phyloP scores from a whole-genome alignment of 2,888 invertebrate species.

The Ectropis crepuscularia region DNA sequence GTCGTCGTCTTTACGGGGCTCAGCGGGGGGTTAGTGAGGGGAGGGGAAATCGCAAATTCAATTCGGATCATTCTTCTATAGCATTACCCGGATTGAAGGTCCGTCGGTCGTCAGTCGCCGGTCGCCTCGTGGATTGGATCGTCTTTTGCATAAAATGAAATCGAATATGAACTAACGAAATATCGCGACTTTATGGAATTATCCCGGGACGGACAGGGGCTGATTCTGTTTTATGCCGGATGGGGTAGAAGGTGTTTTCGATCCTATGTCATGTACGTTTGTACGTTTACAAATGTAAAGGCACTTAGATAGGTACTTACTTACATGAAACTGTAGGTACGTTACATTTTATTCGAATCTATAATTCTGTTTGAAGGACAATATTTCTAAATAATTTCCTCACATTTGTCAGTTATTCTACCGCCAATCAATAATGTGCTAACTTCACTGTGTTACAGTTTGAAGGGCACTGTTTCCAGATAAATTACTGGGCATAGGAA shows the following conservation, averaged over 20 bases:
- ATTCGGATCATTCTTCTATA: conserved; percentile 81
- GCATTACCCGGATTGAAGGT: conserved; percentile 78
- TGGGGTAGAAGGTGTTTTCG: conserved; percentile 3
- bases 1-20: background rate
- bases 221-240: conserved; percentile 15
- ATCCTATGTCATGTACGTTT: too few species aligned
- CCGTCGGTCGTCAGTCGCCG: conserved; percentile 55
- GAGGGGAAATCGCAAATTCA: conserved; percentile 64
- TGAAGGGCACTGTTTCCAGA: too few species aligned
- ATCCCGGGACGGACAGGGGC: conserved; percentile 27
- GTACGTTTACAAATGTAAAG: too few species aligned
- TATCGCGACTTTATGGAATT: conserved; percentile 49
- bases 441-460: too few species aligned
- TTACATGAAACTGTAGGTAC: too few species aligned
- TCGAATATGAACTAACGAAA: conserved; percentile 78
- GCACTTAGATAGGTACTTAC: too few species aligned
- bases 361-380: too few species aligned
- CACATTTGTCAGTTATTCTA: too few species aligned
- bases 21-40: conserved; percentile 23
- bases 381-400: too few species aligned
- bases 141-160: conserved; percentile 83
- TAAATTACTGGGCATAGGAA: too few species aligned
- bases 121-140: conserved; percentile 71
- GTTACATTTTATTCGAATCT: too few species aligned
- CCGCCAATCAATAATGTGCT: too few species aligned